A percentile compares a stretch with the other conserved stretches of the same genome.
Conservation (phyloP, 2,113 vertebrate genomes). For the Hippotragus niger region DNA sequence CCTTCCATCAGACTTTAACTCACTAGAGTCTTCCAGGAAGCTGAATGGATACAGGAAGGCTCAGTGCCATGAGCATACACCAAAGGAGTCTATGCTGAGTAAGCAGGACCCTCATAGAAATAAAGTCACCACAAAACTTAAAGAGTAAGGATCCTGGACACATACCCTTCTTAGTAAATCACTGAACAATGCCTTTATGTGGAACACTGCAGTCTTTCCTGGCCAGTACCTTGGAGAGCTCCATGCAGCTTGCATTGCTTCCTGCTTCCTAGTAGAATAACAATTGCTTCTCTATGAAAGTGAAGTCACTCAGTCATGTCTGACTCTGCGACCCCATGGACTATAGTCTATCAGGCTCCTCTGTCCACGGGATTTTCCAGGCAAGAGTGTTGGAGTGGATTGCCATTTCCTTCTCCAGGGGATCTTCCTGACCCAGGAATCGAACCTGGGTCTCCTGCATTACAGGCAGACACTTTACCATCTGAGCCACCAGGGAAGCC, state of each 20-base stretch:
- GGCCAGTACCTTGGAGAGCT: neutral
- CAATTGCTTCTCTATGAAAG: neutral
- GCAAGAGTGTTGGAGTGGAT: too few species aligned
- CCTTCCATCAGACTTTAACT: too few species aligned
- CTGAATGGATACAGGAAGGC: neutral
- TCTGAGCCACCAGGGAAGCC: too few species aligned
- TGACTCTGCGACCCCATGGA: too few species aligned
- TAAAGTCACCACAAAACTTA: neutral
- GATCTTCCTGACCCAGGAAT: too few species aligned
- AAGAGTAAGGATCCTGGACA: neutral
- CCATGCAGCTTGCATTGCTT: accelerated
- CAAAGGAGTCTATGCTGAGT: neutral
- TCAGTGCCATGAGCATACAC: accelerated
- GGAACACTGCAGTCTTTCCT: accelerated
- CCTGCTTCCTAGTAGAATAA: neutral
- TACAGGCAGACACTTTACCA: too few species aligned
- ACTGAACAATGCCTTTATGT: accelerated
- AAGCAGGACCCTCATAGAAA: neutral
- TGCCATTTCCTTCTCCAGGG: too few species aligned
- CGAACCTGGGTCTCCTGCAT: accelerated
- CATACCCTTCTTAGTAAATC: neutral
- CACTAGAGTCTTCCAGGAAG: neutral
- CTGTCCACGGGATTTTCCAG: too few species aligned
- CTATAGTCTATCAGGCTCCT: too few species aligned
- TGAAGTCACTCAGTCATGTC: too few species aligned